These are phyloP conservation scores for Ciona savignyi DNA, from an alignment of 23 tunicate genomes.

Conservation along the genomic window DNA sequence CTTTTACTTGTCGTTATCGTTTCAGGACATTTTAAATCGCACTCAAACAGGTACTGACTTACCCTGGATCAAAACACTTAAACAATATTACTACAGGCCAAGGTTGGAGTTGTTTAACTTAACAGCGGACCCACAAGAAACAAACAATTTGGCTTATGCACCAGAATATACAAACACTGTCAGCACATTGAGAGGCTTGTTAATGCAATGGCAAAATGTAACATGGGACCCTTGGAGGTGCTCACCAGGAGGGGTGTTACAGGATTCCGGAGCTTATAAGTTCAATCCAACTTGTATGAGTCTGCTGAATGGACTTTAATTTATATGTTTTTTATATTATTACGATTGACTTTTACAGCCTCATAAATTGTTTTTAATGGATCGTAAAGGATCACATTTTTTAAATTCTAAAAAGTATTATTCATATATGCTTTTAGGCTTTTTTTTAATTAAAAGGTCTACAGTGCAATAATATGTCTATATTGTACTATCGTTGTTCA, in stretches of 20 bases:
- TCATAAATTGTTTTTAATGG: too few species aligned
- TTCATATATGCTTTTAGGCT: too few species aligned
- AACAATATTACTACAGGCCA: conserved; percentile 67
- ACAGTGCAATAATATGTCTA: too few species aligned
- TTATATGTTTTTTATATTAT: too few species aligned
- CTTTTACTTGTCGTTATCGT: too few species aligned
- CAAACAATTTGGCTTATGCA: conserved; percentile 29
- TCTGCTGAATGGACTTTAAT: conserved; percentile 40
- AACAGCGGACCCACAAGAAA: conserved; percentile 39
- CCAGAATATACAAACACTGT: conserved; percentile 6
- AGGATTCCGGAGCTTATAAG: too few species aligned
- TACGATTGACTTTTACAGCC: too few species aligned
- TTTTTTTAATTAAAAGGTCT: too few species aligned
- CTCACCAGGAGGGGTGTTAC: conserved; percentile 76
- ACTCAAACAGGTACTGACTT: conserved; percentile 14
- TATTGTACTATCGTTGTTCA: too few species aligned
- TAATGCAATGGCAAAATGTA: conserved; percentile 35
- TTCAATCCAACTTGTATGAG: conserved; percentile 60
- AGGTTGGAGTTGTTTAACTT: conserved; percentile 52
- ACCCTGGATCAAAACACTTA: conserved; percentile 73
- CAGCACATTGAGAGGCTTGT: not conserved
- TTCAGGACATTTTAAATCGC: too few species aligned
- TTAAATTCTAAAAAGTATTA: too few species aligned
- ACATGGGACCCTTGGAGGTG: conserved; percentile 84
- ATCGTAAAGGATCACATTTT: too few species aligned